Conservation (phyloP, 1,140 invertebrate species). For the Camponotus pennsylvanicus region DNA sequence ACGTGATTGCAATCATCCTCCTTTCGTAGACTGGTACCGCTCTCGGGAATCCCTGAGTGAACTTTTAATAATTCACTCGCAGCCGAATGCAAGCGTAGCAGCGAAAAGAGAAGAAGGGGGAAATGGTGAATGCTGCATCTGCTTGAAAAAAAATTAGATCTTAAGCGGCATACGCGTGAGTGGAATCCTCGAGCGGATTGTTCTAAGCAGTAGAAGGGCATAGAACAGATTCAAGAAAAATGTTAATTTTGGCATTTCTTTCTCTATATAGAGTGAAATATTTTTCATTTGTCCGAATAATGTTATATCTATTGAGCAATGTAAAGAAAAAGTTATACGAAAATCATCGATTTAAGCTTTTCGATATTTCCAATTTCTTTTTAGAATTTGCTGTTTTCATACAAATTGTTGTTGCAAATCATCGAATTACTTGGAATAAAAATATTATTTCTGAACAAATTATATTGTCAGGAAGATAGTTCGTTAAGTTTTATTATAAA, state of each 20-base stretch:
- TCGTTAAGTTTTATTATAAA: too few species aligned
- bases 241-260: not conserved
- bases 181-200: constrained; percentile 47
- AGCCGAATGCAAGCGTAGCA: constrained; percentile 42
- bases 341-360: too few species aligned
- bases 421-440: too few species aligned
- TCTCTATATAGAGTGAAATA: not conserved
- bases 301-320: too few species aligned
- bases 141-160: constrained; percentile 49
- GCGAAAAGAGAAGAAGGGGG: not conserved
- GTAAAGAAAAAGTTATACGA: too few species aligned
- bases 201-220: not conserved
- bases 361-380: too few species aligned
- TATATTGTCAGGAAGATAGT: too few species aligned
- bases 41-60: constrained; percentile 58
- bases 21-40: constrained; percentile 51
- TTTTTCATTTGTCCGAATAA: too few species aligned
- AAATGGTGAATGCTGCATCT: constrained; percentile 7
- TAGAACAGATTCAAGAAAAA: not conserved
- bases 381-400: too few species aligned
- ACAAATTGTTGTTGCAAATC: too few species aligned
- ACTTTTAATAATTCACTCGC: constrained; percentile 62
- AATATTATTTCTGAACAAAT: too few species aligned
- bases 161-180: constrained; percentile 54
- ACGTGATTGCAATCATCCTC: constrained; percentile 70